A percentile compares a stretch with the other conserved stretches of the same genome.
phyloP scores from a whole-genome alignment of 2,888 invertebrate species.

The Napeogenes sylphis region DNA sequence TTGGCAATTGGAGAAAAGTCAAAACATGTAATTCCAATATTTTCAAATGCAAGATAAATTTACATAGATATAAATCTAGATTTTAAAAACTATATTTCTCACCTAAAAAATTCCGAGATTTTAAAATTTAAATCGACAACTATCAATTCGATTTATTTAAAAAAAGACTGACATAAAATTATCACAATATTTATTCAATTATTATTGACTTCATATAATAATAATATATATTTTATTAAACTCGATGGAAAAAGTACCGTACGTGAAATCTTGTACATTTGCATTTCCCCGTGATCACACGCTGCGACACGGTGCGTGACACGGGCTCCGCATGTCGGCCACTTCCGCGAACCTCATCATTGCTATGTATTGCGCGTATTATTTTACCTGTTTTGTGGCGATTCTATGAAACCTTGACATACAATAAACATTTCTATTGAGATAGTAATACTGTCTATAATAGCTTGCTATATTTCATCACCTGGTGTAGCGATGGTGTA shows the following conservation, averaged over 20 bases:
- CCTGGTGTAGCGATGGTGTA: constrained; percentile 9
- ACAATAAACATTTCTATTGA: constrained; percentile 11
- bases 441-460: constrained; percentile 10
- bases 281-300: constrained; percentile 16
- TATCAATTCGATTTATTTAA: too few relatives aligned
- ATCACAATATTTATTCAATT: too few relatives aligned
- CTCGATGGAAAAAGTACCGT: not conserved
- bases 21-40: too few relatives aligned
- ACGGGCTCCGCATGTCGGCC: constrained; percentile 36
- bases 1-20: too few relatives aligned
- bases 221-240: too few relatives aligned
- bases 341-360: constrained; percentile 59
- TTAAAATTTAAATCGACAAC: too few relatives aligned
- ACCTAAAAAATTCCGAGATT: too few relatives aligned
- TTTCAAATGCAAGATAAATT: too few relatives aligned
- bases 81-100: too few relatives aligned
- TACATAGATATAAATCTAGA: too few relatives aligned
- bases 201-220: too few relatives aligned
- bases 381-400: constrained; percentile 34
- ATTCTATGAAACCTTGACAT: not conserved
- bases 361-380: constrained; percentile 51
- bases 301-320: constrained; percentile 35
- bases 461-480: not conserved
- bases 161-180: too few relatives aligned
- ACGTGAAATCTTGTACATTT: constrained; percentile 10